Evolutionary conservation across 2,113 vertebrate genomes (phyloP).

Genomic region (Microtus oregoni): DNA sequence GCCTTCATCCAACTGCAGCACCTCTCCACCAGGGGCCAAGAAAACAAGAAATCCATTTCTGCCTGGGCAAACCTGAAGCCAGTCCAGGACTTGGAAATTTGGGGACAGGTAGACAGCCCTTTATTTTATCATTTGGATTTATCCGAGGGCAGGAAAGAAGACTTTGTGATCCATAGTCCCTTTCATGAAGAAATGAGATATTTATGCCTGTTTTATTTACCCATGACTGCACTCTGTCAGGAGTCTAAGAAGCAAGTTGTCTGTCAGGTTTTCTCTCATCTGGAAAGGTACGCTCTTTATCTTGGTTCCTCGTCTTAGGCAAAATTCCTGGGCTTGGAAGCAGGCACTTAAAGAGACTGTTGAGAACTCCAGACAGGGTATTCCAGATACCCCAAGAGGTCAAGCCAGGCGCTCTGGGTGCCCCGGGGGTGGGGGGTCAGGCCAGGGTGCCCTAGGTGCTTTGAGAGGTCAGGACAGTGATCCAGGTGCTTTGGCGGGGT

Average conservation of each 20-base stretch:
- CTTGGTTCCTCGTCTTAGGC: background rate
- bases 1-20: background rate
- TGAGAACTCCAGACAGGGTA: background rate
- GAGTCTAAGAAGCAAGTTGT: conserved; percentile 1
- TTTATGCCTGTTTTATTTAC: background rate
- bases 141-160: background rate
- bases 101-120: background rate
- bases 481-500: background rate
- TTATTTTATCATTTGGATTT: background rate
- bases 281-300: background rate
- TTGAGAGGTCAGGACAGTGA: background rate
- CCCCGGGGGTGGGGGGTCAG: background rate
- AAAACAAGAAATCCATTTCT: background rate
- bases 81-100: background rate
- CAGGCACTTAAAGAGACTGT: conserved; percentile 12
- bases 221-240: conserved; percentile 1
- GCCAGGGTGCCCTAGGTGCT: background rate
- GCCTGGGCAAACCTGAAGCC: too few relatives aligned
- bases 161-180: background rate
- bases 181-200: background rate
- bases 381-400: background rate
- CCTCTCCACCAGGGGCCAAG: too few relatives aligned
- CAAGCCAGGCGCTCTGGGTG: background rate
- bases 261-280: background rate
- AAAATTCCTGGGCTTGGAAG: background rate